Evolutionary conservation across 1,140 invertebrate species (phyloP).

Genomic region (Drosophila rhopaloa): DNA sequence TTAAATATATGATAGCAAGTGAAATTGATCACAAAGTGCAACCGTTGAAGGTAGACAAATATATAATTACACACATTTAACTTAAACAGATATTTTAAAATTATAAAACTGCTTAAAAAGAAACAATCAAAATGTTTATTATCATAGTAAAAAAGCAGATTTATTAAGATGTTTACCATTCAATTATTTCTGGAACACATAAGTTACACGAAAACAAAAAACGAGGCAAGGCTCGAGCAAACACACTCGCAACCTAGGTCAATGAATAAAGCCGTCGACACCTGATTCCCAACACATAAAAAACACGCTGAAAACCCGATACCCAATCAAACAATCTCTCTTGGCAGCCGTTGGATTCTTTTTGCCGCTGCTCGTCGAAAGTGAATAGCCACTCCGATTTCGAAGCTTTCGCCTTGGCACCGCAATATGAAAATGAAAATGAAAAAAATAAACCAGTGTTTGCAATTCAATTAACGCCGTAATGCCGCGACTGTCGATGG

Average conservation of each 20-base stretch:
- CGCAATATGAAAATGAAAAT: conserved; percentile 11
- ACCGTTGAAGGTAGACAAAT: too few species aligned
- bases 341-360: conserved; percentile 31
- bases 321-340: conserved; percentile 20
- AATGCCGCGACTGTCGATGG: conserved; percentile 35
- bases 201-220: too few species aligned
- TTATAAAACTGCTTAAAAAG: too few species aligned
- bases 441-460: conserved; percentile 40
- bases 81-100: too few species aligned
- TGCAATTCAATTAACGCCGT: conserved; percentile 79
- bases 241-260: conserved; percentile 42
- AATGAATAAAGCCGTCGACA: conserved; percentile 15
- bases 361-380: conserved; percentile 15
- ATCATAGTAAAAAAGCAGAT: too few species aligned
- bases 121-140: too few species aligned
- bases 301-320: not conserved
- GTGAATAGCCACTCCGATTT: conserved; percentile 41
- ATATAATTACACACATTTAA: too few species aligned
- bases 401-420: conserved; percentile 53
- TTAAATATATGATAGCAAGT: too few species aligned
- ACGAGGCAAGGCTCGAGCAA: not conserved
- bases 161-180: too few species aligned
- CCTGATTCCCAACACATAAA: not conserved
- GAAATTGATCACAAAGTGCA: too few species aligned
- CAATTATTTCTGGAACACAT: too few species aligned